Evolutionary conservation across 2,113 vertebrate genomes (phyloP).

Genomic region (Periophthalmodon schlosseri): DNA sequence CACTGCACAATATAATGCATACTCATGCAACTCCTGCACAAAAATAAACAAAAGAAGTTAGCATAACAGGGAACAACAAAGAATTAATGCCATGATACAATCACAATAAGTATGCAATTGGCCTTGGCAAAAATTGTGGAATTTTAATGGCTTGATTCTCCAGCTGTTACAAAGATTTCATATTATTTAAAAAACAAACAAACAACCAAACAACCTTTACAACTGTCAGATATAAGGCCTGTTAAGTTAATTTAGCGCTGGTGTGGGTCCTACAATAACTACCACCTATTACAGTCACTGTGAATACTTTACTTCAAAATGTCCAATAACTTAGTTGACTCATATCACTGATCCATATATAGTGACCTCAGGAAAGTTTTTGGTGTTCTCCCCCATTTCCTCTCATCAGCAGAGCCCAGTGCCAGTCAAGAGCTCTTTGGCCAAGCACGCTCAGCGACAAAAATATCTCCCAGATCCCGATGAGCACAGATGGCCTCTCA

Average conservation of each 20-base stretch:
- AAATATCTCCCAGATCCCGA: constrained; percentile 78
- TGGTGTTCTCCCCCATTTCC: constrained; percentile 55
- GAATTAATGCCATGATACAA: no score
- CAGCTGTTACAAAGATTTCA: no score
- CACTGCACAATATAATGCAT: no score
- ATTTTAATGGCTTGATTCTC: no score
- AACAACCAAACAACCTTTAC: no score
- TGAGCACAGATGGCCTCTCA: constrained; percentile 82
- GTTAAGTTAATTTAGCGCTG: not conserved
- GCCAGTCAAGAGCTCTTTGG: constrained; percentile 64
- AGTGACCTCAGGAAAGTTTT: constrained; percentile 77
- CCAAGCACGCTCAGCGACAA: constrained; percentile 67
- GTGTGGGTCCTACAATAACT: not conserved
- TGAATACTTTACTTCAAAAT: not conserved
- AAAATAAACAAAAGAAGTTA: not conserved
- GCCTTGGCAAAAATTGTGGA: no score
- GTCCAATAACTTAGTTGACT: not conserved
- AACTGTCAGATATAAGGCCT: no score
- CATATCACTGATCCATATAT: constrained; percentile 37
- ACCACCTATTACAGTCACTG: not conserved
- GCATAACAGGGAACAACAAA: no score
- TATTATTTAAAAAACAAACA: no score
- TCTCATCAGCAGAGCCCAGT: constrained; percentile 67
- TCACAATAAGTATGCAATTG: no score
- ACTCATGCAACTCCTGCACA: not conserved